phyloP scores from a whole-genome alignment of 2,888 invertebrate genomes.

The Pycnomerus fuliginosus region DNA sequence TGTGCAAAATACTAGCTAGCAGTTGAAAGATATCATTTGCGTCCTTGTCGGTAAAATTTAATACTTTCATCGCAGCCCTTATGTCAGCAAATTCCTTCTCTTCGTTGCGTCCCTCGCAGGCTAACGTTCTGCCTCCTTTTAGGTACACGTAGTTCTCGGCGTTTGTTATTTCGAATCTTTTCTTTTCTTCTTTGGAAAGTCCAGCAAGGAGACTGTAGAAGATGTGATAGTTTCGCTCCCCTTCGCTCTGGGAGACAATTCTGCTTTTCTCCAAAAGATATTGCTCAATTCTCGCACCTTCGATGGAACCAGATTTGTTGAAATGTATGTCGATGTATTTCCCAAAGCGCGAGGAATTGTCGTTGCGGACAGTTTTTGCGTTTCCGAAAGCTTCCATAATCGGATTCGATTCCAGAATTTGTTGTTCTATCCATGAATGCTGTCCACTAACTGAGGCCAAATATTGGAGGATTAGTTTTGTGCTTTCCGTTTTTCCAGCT shows the following conservation, averaged over 20 bases:
- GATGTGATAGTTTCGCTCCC: conserved; percentile 94
- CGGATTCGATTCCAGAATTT: conserved; percentile 95
- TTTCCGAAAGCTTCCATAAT: conserved; percentile 97
- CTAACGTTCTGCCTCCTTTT: conserved; percentile 73
- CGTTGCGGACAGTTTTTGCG: conserved; percentile 92
- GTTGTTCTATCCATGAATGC: conserved; percentile 97
- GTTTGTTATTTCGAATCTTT: conserved; percentile 70
- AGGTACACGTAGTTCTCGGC: conserved; percentile 79
- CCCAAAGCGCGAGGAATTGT: conserved; percentile 95
- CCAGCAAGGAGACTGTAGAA: conserved; percentile 91
- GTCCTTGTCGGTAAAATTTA: conserved; percentile 83
- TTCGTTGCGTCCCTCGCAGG: conserved; percentile 83
- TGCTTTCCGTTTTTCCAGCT: conserved; percentile 95
- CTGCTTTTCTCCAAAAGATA: conserved; percentile 93
- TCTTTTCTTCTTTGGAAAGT: conserved; percentile 75
- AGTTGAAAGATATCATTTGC: conserved; percentile 82
- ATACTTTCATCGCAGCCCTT: conserved; percentile 87
- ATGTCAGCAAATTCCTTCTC: conserved; percentile 84
- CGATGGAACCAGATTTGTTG: conserved; percentile 77
- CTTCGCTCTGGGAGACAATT: conserved; percentile 83
- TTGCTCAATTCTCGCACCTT: conserved; percentile 92
- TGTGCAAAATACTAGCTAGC: conserved; percentile 83
- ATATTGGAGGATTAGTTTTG: conserved; percentile 91
- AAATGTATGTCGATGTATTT: conserved; percentile 65
- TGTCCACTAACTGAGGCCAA: conserved; percentile 91